These are phyloP conservation scores for Linurgus olivaceus DNA, from an alignment of 2,797 vertebrate species.

Conservation along the genomic window DNA sequence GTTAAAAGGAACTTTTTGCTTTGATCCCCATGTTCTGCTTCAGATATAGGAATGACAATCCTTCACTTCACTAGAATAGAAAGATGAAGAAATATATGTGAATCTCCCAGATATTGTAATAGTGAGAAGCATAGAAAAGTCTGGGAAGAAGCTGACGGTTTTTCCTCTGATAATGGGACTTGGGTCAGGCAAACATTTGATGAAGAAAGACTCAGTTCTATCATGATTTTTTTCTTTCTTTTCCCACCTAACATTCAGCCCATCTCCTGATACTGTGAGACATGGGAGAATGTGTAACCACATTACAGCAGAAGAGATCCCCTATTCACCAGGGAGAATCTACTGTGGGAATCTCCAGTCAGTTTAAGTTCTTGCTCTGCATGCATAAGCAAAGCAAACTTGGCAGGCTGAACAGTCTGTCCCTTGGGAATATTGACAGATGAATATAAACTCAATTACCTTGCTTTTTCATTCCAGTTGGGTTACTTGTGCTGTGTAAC, in stretches of 20 bases:
- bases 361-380: neutral
- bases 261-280: neutral
- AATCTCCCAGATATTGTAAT: neutral
- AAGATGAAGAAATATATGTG: neutral
- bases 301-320: neutral
- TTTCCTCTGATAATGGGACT: neutral
- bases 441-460: constrained; percentile 26
- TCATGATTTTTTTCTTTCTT: neutral
- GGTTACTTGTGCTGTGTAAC: neutral
- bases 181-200: neutral
- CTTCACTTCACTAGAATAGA: neutral
- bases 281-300: neutral
- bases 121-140: neutral
- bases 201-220: neutral
- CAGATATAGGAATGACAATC: neutral
- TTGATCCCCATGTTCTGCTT: neutral
- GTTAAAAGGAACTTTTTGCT: neutral
- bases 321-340: neutral
- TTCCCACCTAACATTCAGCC: neutral
- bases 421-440: constrained; percentile 39
- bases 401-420: constrained; percentile 17
- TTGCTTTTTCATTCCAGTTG: neutral
- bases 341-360: neutral
- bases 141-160: neutral
- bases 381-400: neutral